Percentiles rank a stretch among this genome's conserved stretches.
Evolutionary conservation across 2,113 vertebrate species (phyloP).

Genomic region (Apteryx owenii): DNA sequence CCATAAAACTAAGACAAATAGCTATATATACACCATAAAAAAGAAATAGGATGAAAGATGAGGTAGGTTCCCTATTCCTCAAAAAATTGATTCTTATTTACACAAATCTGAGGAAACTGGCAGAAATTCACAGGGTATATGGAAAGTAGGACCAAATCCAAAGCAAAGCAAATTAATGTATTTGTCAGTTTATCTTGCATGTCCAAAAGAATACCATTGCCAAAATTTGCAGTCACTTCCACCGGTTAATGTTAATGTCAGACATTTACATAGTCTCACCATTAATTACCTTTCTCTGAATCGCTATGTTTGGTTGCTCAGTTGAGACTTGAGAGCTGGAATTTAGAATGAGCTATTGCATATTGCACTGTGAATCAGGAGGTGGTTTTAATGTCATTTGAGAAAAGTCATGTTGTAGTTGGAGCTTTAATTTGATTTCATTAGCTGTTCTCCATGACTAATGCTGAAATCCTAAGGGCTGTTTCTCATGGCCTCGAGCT

Average conservation of each 20-base stretch:
- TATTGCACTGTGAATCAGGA: background rate
- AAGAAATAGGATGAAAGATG: background rate
- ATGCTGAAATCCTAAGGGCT: slow-evolving; percentile 14
- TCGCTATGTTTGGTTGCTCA: background rate
- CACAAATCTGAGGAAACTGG: background rate
- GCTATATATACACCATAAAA: background rate
- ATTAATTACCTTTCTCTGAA: background rate
- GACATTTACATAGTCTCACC: background rate
- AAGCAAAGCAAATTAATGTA: background rate
- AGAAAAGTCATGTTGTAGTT: slow-evolving; percentile 22
- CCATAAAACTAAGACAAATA: background rate
- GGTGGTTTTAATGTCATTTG: background rate
- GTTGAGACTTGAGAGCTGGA: background rate
- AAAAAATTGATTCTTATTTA: background rate
- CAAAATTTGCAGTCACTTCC: background rate
- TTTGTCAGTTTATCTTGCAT: background rate
- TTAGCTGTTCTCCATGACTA: slow-evolving; percentile 21
- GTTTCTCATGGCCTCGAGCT: slow-evolving; percentile 14
- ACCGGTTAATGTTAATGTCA: background rate
- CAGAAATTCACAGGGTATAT: background rate
- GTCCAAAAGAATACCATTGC: background rate
- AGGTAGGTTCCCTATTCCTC: background rate
- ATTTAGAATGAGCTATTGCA: background rate
- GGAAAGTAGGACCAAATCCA: background rate
- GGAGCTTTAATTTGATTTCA: slow-evolving; percentile 20